Conservation (phyloP, 2,113 vertebrate genomes). For the Sander vitreus region DNA sequence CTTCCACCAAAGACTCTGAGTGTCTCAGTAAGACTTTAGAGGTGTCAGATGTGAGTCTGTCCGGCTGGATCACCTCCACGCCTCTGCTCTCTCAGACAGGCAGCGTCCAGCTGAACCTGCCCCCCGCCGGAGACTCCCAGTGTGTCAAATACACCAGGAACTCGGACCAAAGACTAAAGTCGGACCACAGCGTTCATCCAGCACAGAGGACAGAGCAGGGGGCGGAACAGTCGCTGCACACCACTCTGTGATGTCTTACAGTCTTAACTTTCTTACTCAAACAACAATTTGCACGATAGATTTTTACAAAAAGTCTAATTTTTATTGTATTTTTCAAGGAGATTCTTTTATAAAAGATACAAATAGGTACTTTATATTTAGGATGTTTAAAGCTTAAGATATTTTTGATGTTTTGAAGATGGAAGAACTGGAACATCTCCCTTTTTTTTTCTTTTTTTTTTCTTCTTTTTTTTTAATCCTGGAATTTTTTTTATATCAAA, state of each 20-base stretch:
- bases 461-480: too few relatives aligned
- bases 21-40: slow-evolving; percentile 41
- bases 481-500: slow-evolving; percentile 28
- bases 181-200: slow-evolving; percentile 41
- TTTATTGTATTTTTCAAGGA: slow-evolving; percentile 85
- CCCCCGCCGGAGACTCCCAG: slow-evolving; percentile 71
- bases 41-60: slow-evolving; percentile 73
- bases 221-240: slow-evolving; percentile 73
- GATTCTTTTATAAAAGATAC: slow-evolving; percentile 80
- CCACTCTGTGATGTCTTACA: slow-evolving; percentile 80
- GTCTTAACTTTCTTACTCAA: slow-evolving; percentile 78
- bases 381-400: slow-evolving; percentile 43
- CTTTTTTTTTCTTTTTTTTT: neutral
- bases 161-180: slow-evolving; percentile 45
- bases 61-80: slow-evolving; percentile 86
- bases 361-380: slow-evolving; percentile 83
- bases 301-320: slow-evolving; percentile 73
- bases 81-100: slow-evolving; percentile 80
- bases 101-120: slow-evolving; percentile 75
- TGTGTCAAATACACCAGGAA: slow-evolving; percentile 71
- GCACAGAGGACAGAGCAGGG: slow-evolving; percentile 29
- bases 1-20: slow-evolving; percentile 40
- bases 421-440: slow-evolving; percentile 60
- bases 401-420: slow-evolving; percentile 41
- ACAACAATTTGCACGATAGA: slow-evolving; percentile 91